Evolutionary conservation across 2,888 invertebrate species (phyloP), one percentile per base, ranked within the genome.

Genomic region (Geotrupes spiniger): DNA sequence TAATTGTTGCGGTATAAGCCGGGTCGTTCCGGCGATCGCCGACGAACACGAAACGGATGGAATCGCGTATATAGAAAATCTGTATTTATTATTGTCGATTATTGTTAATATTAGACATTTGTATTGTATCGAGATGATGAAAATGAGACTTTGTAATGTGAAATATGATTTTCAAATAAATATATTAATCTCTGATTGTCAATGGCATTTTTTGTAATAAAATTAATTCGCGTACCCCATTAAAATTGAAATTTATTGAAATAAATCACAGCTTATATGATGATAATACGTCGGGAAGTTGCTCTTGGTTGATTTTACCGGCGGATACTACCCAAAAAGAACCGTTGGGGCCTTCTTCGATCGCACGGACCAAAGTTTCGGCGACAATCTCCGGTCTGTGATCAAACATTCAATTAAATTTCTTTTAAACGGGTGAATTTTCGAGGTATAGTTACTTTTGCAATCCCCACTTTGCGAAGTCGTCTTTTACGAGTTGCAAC

Each of bases 281-380:
- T 4, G 21, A 4, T 21, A 21, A 21, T 6, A 21, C 21, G 6
- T 21, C 21, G 3, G 21, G 21, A 11, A 33, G 8, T 10, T 33
- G 14, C 8, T 43, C 21, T 11, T 39, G 25, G 10, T 12, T 21
- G 11, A 33, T 15, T 39, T 38, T 42, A 33, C 15, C 69, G 47
- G 72, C 71, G 50, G 74, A 74, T 2, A 73, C 72, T 12, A 73
- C 62, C 74, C 74, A 75, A 26, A 74, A 70, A 8, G 73, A 72
- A 38, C 75, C 75, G 53, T 69, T 74, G 21, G 67, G 63, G 12
- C 70, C 74, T 51, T 66, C 68, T 43, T 65, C 67, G 12, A 74
- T 57, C 15, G 74, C 60, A 33, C 73, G 69, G 11, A 74, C 65
- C 33, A 73, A 57, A 6, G 69, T 69, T 53, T 69, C 66, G 2